A percentile compares a stretch with the other conserved stretches of the same genome.
phyloP scores from a whole-genome alignment of 2,113 vertebrate species.

The Galemys pyrenaicus region DNA sequence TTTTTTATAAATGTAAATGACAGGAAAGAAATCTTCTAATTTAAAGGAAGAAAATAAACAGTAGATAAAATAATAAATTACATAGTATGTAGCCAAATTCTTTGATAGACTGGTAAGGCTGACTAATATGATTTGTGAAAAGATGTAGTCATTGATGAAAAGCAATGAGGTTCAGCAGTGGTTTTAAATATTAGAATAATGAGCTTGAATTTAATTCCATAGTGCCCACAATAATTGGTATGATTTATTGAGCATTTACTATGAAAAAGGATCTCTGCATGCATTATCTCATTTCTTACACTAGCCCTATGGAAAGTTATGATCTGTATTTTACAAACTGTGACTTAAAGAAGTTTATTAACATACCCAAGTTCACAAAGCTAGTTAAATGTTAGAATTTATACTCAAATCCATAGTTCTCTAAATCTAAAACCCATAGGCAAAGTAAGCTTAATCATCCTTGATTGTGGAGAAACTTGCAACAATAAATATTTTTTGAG shows the following conservation, averaged over 20 bases:
- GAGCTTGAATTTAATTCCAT: slow-evolving; percentile 14
- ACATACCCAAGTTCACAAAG: neutral
- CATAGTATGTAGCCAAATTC: neutral
- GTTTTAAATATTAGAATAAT: neutral
- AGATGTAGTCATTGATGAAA: neutral
- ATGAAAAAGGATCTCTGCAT: neutral
- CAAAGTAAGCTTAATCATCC: neutral
- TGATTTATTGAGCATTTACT: neutral
- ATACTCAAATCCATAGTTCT: neutral
- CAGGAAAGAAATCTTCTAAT: neutral
- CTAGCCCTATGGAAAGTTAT: neutral
- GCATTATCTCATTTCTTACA: neutral
- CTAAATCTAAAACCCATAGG: neutral
- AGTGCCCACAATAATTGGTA: neutral
- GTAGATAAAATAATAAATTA: neutral
- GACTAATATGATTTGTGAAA: neutral
- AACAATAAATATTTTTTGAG: neutral
- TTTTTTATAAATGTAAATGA: neutral
- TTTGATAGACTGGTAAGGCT: neutral
- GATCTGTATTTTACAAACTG: neutral
- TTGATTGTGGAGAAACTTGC: neutral
- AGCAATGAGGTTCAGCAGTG: neutral
- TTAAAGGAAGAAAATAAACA: slow-evolving; percentile 7
- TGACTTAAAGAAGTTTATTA: neutral
- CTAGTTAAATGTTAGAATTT: slow-evolving; percentile 23